Evolutionary conservation across 2,888 invertebrate genomes (phyloP).

Genomic region (Rotaria sp.): DNA sequence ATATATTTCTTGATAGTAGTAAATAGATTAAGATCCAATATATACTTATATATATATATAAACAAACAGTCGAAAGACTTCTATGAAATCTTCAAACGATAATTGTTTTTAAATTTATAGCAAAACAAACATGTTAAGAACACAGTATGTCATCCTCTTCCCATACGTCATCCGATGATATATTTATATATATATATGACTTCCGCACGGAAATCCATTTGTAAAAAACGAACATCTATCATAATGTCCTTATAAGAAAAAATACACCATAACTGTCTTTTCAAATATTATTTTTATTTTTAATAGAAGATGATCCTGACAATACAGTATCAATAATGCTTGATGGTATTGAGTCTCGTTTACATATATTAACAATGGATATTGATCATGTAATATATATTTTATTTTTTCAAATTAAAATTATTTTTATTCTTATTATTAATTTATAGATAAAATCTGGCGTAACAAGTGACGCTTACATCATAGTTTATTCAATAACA

Average conservation of each 20-base stretch:
- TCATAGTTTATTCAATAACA: conserved; percentile 38
- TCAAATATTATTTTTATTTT: neutral
- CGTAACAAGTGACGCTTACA: conserved; percentile 32
- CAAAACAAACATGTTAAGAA: neutral
- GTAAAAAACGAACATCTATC: no score
- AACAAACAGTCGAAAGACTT: neutral
- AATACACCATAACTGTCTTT: no score
- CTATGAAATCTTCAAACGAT: neutral
- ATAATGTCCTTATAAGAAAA: no score
- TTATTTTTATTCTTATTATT: no score
- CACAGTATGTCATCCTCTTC: neutral
- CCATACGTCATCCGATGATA: no score
- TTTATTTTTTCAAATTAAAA: no score
- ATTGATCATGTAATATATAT: conserved; percentile 25
- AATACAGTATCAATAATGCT: conserved; percentile 37
- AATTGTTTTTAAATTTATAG: neutral
- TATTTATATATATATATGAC: no score
- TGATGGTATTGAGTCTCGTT: conserved; percentile 36
- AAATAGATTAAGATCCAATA: no score
- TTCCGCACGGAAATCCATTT: no score
- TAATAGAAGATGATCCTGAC: conserved; percentile 34
- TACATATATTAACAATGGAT: conserved; percentile 36
- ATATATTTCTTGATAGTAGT: no score
- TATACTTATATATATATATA: neutral
- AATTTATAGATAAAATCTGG: conserved; percentile 22